Evolutionary conservation across 30 jellyfish, hydroid and myxozoan genomes (phyloP).

Genomic region (Hydractinia echinata): DNA sequence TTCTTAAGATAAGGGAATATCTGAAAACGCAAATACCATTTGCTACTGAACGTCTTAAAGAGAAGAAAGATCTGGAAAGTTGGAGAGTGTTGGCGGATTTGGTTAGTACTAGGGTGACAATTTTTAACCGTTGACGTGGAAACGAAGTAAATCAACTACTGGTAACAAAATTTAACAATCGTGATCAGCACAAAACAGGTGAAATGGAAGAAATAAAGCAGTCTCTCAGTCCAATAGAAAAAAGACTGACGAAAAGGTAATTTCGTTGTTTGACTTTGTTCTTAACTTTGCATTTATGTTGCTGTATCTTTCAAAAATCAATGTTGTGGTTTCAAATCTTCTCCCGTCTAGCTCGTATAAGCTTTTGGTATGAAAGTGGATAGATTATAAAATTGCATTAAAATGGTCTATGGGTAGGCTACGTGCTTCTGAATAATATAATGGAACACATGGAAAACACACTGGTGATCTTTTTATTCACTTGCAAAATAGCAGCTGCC

Average conservation of each 20-base stretch:
- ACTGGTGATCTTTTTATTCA: too few relatives aligned
- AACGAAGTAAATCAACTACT: slow-evolving; percentile 32
- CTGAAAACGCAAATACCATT: slow-evolving; percentile 31
- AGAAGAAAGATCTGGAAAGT: slow-evolving; percentile 4
- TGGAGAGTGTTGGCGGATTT: slow-evolving; percentile 43
- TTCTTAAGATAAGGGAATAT: slow-evolving; percentile 21
- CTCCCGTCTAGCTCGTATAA: too few relatives aligned
- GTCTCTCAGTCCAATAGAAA: slow-evolving; percentile 38
- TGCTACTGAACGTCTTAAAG: slow-evolving; percentile 11
- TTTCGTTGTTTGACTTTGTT: neutral
- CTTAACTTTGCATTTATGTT: neutral
- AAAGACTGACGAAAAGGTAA: slow-evolving; percentile 38
- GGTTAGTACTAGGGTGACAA: slow-evolving; percentile 31
- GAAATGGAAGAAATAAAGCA: slow-evolving; percentile 32
- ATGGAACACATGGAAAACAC: too few relatives aligned
- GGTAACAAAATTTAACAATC: slow-evolving; percentile 22
- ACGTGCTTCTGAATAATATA: too few relatives aligned
- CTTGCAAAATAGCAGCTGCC: too few relatives aligned
- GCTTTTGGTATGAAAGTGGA: too few relatives aligned
- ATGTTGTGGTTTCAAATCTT: too few relatives aligned
- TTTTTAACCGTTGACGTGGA: slow-evolving; percentile 45
- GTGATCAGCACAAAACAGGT: slow-evolving; percentile 21
- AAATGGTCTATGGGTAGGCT: too few relatives aligned
- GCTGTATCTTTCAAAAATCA: too few relatives aligned
- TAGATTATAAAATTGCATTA: too few relatives aligned